These are phyloP conservation scores for Coluber constrictor DNA, from an alignment of 2,797 vertebrate genomes.

Conservation along the genomic window DNA sequence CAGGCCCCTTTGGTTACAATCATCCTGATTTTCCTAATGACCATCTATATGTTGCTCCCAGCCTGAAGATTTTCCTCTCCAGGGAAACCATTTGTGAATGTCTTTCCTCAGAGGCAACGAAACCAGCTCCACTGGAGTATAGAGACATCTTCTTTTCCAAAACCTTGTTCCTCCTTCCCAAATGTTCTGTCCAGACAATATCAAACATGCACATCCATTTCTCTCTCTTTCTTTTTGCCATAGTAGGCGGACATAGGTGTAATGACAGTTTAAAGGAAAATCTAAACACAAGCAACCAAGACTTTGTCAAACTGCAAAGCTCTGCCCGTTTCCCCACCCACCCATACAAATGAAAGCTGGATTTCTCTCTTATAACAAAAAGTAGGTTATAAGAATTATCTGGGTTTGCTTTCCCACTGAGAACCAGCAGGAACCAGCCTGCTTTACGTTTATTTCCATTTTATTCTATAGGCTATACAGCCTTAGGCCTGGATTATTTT, in stretches of 20 bases:
- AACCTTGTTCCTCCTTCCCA: conserved; percentile 22
- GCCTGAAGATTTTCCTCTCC: conserved; percentile 69
- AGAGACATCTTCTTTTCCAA: conserved; percentile 60
- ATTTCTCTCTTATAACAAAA: conserved; percentile 47
- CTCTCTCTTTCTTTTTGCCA: conserved; percentile 65
- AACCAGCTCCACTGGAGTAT: conserved; percentile 73
- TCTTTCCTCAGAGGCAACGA: conserved; percentile 55
- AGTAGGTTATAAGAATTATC: conserved; percentile 70
- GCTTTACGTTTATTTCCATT: conserved; percentile 68
- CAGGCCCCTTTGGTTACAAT: conserved; percentile 57
- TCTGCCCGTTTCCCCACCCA: not conserved
- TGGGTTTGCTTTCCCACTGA: conserved; percentile 42
- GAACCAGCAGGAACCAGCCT: conserved; percentile 86
- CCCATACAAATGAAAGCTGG: conserved; percentile 31
- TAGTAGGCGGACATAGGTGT: conserved; percentile 77
- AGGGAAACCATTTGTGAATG: conserved; percentile 71
- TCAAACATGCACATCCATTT: conserved; percentile 60
- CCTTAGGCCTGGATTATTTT: conserved; percentile 9
- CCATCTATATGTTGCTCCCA: conserved; percentile 69
- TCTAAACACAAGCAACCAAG: conserved; percentile 66
- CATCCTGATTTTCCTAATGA: conserved; percentile 69
- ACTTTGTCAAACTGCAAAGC: conserved; percentile 53
- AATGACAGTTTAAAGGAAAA: conserved; percentile 76
- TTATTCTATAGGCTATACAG: conserved; percentile 53
- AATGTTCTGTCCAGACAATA: conserved; percentile 68